Percentiles rank a stretch among this genome's conserved stretches.
These are phyloP conservation scores for Troides aeacus DNA, from an alignment of 2,888 invertebrate species.

Conservation along the genomic window DNA sequence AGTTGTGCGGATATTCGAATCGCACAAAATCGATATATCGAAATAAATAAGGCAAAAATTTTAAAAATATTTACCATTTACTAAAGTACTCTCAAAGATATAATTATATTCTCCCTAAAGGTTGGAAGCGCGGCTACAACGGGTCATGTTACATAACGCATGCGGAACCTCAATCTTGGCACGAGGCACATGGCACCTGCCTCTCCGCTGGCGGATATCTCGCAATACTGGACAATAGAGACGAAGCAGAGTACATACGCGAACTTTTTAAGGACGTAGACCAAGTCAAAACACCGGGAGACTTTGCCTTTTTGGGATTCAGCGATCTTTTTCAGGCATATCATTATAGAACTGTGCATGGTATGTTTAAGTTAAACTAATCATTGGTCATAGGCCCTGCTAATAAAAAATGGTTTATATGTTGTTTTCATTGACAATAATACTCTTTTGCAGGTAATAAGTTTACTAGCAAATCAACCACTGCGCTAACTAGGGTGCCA, in stretches of 20 bases:
- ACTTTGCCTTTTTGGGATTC: constrained; percentile 51
- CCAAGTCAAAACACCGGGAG: constrained; percentile 42
- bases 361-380: constrained; percentile 32
- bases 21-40: too few relatives aligned
- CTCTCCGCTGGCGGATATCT: constrained; percentile 49
- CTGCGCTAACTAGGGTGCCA: too few relatives aligned
- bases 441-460: too few relatives aligned
- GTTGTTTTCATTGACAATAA: too few relatives aligned
- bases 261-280: constrained; percentile 43
- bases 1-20: too few relatives aligned
- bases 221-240: constrained; percentile 41
- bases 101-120: constrained; percentile 31
- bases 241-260: constrained; percentile 46
- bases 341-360: constrained; percentile 52
- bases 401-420: too few relatives aligned
- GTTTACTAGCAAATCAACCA: too few relatives aligned
- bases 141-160: constrained; percentile 48
- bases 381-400: too few relatives aligned
- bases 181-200: constrained; percentile 49
- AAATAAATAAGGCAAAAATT: too few relatives aligned
- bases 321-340: constrained; percentile 48
- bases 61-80: too few relatives aligned
- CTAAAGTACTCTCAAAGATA: too few relatives aligned
- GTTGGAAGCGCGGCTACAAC: constrained; percentile 46
- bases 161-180: constrained; percentile 50